These are phyloP conservation scores for Colistium nudipinnis DNA, from an alignment of 2,113 vertebrate genomes.

Conservation along the genomic window DNA sequence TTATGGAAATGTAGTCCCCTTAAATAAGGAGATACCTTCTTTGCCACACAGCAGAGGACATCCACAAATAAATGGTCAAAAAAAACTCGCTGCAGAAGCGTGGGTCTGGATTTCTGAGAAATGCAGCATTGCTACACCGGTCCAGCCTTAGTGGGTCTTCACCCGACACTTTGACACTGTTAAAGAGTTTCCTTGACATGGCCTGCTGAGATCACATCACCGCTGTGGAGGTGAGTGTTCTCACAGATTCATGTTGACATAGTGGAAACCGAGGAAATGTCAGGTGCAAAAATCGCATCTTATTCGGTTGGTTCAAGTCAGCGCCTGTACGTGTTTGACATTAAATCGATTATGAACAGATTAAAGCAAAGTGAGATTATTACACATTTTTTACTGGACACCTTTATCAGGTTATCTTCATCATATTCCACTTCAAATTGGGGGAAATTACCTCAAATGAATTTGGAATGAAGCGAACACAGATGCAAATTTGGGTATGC, in stretches of 20 bases:
- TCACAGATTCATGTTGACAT: conserved; percentile 11
- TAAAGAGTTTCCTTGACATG: background rate
- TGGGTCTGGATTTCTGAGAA: background rate
- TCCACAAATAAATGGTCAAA: too few species aligned
- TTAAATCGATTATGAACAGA: background rate
- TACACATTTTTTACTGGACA: background rate
- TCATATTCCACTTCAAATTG: conserved; percentile 21
- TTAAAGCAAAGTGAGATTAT: conserved; percentile 12
- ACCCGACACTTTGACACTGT: background rate
- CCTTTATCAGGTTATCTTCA: conserved; percentile 1
- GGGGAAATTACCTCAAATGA: conserved; percentile 14
- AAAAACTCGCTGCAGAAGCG: too few species aligned
- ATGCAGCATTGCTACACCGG: background rate
- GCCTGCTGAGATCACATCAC: background rate
- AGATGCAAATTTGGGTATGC: conserved; percentile 6
- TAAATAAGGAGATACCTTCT: too few species aligned
- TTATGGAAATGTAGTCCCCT: too few species aligned
- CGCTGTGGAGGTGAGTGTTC: background rate
- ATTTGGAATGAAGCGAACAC: conserved; percentile 29
- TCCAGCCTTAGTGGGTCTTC: background rate
- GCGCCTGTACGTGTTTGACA: background rate
- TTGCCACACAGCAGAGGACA: conserved; percentile 3
- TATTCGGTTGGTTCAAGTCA: background rate
- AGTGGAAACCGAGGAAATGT: background rate
- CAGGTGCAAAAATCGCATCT: background rate